These are phyloP conservation scores for Ivindomyrus marchei DNA, from an alignment of 2,113 vertebrate genomes.

Conservation along the genomic window DNA sequence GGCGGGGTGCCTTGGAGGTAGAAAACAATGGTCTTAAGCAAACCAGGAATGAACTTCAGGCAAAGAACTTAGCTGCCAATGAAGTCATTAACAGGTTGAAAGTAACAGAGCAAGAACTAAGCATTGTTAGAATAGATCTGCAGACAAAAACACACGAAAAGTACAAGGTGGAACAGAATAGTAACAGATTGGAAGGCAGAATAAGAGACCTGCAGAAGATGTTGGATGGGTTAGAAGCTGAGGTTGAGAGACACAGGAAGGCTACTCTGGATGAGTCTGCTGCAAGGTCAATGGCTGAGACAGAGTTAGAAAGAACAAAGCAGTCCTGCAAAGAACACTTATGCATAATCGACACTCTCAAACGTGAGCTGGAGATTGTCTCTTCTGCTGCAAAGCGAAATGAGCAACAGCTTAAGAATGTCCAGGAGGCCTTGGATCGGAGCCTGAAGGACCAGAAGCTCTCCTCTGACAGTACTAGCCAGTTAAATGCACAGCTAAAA, in stretches of 20 bases:
- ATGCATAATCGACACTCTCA: conserved; percentile 76
- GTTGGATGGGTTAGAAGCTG: conserved; percentile 70
- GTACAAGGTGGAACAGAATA: conserved; percentile 70
- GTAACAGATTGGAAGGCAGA: conserved; percentile 68
- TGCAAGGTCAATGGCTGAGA: conserved; percentile 77
- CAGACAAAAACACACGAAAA: conserved; percentile 76
- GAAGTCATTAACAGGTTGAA: conserved; percentile 78
- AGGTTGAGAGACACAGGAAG: conserved; percentile 74
- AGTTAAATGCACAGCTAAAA: conserved; percentile 66
- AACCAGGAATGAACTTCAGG: conserved; percentile 72
- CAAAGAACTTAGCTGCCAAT: conserved; percentile 60
- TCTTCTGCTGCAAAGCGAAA: conserved; percentile 65
- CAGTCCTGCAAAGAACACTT: conserved; percentile 47
- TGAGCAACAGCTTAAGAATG: conserved; percentile 58
- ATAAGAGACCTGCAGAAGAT: conserved; percentile 75
- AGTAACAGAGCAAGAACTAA: conserved; percentile 77
- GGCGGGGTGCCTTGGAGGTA: conserved; percentile 72
- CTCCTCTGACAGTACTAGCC: conserved; percentile 66
- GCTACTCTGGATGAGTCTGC: conserved; percentile 69
- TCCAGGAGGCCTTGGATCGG: conserved; percentile 76
- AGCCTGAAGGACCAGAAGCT: conserved; percentile 77
- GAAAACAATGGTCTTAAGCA: conserved; percentile 76
- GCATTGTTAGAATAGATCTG: conserved; percentile 69
- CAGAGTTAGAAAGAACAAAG: conserved; percentile 75
- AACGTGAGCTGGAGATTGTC: conserved; percentile 73